Conservation (phyloP, 1,140 invertebrate genomes). For the Cydia amplana region DNA sequence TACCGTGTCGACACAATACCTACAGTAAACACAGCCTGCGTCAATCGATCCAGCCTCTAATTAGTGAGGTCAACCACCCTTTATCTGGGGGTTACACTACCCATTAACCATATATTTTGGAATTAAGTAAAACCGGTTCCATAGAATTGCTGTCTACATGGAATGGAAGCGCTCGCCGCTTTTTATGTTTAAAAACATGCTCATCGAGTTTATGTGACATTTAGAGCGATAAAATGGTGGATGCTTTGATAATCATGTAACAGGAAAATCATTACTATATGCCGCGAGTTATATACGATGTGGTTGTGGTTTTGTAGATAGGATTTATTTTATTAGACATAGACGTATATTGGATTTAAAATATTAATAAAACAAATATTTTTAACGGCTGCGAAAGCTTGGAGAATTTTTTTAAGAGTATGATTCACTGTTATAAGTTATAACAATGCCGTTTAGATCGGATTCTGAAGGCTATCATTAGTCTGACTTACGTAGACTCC, state of each 20-base stretch:
- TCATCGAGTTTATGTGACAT: slow-evolving; percentile 14
- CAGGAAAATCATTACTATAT: slow-evolving; percentile 9
- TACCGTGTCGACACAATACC: not conserved
- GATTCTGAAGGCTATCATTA: too few relatives aligned
- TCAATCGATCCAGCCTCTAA: slow-evolving; percentile 30
- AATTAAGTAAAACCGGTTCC: slow-evolving; percentile 12
- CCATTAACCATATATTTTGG: slow-evolving; percentile 23
- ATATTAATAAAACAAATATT: too few relatives aligned
- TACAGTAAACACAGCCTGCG: slow-evolving; percentile 16
- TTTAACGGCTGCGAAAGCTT: too few relatives aligned
- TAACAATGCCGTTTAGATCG: too few relatives aligned
- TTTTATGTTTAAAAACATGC: slow-evolving; percentile 9
- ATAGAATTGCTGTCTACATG: not conserved
- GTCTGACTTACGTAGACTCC: not conserved
- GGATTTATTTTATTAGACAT: not conserved
- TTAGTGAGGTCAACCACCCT: slow-evolving; percentile 27
- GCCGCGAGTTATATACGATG: not conserved
- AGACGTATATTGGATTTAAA: too few relatives aligned
- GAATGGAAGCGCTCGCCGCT: slow-evolving; percentile 20
- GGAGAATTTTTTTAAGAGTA: too few relatives aligned
- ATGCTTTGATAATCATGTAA: slow-evolving; percentile 15
- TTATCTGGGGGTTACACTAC: slow-evolving; percentile 17
- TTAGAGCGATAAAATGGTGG: slow-evolving; percentile 6
- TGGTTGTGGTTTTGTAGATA: slow-evolving; percentile 1
- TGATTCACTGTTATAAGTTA: too few relatives aligned